Percentiles rank a stretch among this genome's conserved stretches.
These are phyloP conservation scores for Hypomesus transpacificus DNA, from an alignment of 2,113 vertebrate genomes.

Conservation along the genomic window DNA sequence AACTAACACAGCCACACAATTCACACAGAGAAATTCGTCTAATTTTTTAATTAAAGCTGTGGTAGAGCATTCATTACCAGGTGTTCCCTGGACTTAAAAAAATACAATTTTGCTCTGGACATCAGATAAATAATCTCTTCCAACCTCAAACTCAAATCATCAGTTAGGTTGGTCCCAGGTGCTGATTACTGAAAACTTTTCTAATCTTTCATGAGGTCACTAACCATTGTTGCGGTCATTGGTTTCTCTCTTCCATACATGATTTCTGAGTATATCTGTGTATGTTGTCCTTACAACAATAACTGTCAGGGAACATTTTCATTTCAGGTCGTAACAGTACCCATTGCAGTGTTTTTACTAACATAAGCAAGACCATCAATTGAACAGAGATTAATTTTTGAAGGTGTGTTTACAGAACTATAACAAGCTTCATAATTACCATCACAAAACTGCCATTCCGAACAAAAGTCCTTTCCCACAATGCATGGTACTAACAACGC, in stretches of 20 bases:
- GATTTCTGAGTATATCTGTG: no score
- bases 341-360: no score
- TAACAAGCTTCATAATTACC: no score
- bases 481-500: slow-evolving; percentile 39
- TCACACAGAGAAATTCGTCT: slow-evolving; percentile 39
- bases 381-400: no score
- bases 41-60: slow-evolving; percentile 49
- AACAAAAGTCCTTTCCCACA: slow-evolving; percentile 20
- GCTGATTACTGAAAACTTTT: slow-evolving; percentile 44
- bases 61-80: slow-evolving; percentile 50
- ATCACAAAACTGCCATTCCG: no score
- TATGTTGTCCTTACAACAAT: no score
- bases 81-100: slow-evolving; percentile 26
- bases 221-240: slow-evolving; percentile 35
- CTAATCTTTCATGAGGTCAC: slow-evolving; percentile 25
- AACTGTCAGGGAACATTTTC: no score
- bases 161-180: slow-evolving; percentile 28
- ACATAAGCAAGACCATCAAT: no score
- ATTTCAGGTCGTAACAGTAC: no score
- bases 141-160: slow-evolving; percentile 27
- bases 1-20: slow-evolving; percentile 45
- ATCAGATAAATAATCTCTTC: slow-evolving; percentile 36
- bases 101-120: slow-evolving; percentile 15
- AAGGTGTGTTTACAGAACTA: no score
- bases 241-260: slow-evolving; percentile 3